Evolutionary conservation across 1,140 invertebrate genomes (phyloP).

Genomic region (Ips nitidus): DNA sequence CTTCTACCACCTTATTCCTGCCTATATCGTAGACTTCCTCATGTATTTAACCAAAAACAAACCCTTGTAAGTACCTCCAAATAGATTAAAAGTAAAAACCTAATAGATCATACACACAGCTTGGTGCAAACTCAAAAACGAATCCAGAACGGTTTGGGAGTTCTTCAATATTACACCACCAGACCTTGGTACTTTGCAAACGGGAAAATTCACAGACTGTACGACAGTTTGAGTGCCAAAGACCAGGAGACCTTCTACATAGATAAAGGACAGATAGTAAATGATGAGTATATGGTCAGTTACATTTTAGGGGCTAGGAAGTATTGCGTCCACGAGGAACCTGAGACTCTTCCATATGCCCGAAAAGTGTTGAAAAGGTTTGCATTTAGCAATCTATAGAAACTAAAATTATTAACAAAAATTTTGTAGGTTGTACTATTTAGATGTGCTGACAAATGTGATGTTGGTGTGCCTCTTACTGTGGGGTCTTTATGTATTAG

Average conservation of each 20-base stretch:
- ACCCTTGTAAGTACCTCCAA: constrained; percentile 66
- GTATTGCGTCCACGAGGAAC: constrained; percentile 76
- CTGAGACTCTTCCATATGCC: constrained; percentile 71
- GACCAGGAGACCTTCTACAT: constrained; percentile 64
- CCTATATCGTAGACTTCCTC: constrained; percentile 75
- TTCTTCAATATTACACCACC: constrained; percentile 84
- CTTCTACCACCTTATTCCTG: constrained; percentile 78
- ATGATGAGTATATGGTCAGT: constrained; percentile 67
- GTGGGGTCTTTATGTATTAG: constrained; percentile 32
- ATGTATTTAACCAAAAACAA: constrained; percentile 70
- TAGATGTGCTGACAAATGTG: constrained; percentile 53
- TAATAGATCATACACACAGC: constrained; percentile 48
- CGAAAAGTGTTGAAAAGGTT: constrained; percentile 59
- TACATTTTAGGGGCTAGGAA: constrained; percentile 74
- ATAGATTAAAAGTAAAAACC: background rate
- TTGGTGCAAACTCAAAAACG: constrained; percentile 68
- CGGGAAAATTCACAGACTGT: constrained; percentile 67
- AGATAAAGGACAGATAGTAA: constrained; percentile 62
- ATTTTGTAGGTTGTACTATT: constrained; percentile 57
- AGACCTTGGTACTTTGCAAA: constrained; percentile 81
- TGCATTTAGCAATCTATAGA: background rate
- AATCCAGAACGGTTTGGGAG: constrained; percentile 62
- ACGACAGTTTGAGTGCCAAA: constrained; percentile 58
- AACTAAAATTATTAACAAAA: background rate
- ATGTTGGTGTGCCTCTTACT: constrained; percentile 31